phyloP scores from a whole-genome alignment of 2,113 vertebrate genomes.

The Forbesichthys agassizii region DNA sequence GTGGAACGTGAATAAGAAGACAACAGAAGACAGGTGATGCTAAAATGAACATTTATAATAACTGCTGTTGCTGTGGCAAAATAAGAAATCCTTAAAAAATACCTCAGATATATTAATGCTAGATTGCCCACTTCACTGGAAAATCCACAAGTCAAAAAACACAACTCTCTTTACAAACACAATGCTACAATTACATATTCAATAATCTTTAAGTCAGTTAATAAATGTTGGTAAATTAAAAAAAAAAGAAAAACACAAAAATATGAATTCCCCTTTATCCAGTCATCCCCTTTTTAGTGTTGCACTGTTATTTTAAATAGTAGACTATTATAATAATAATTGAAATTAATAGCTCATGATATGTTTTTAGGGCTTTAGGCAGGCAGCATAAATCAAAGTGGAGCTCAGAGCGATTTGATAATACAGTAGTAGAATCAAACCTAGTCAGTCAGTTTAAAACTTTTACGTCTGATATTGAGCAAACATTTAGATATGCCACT shows the following conservation, averaged over 20 bases:
- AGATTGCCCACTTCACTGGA: slow-evolving; percentile 86
- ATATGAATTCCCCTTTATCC: slow-evolving; percentile 82
- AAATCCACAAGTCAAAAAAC: slow-evolving; percentile 86
- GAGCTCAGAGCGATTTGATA: slow-evolving; percentile 72
- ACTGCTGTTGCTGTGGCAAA: slow-evolving; percentile 84
- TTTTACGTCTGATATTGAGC: slow-evolving; percentile 49
- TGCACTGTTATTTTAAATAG: slow-evolving; percentile 76
- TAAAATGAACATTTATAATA: slow-evolving; percentile 90
- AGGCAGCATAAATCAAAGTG: slow-evolving; percentile 83
- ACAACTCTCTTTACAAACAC: slow-evolving; percentile 87
- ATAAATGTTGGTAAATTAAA: slow-evolving; percentile 87
- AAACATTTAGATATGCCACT: slow-evolving; percentile 54
- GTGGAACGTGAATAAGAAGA: slow-evolving; percentile 86
- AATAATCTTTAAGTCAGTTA: slow-evolving; percentile 86
- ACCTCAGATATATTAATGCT: slow-evolving; percentile 86
- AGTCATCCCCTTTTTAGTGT: slow-evolving; percentile 81
- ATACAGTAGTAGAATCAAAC: slow-evolving; percentile 55
- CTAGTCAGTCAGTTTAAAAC: slow-evolving; percentile 56
- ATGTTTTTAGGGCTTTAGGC: slow-evolving; percentile 77
- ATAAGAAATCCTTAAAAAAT: slow-evolving; percentile 83
- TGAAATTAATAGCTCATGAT: slow-evolving; percentile 83
- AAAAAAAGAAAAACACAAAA: slow-evolving; percentile 77
- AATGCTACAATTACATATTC: slow-evolving; percentile 87
- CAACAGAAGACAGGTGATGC: slow-evolving; percentile 88
- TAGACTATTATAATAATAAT: slow-evolving; percentile 70